Base-by-base conservation (phyloP, 64 coral and sea anemone genomes). In the Actinia tenebrosa region DNA sequence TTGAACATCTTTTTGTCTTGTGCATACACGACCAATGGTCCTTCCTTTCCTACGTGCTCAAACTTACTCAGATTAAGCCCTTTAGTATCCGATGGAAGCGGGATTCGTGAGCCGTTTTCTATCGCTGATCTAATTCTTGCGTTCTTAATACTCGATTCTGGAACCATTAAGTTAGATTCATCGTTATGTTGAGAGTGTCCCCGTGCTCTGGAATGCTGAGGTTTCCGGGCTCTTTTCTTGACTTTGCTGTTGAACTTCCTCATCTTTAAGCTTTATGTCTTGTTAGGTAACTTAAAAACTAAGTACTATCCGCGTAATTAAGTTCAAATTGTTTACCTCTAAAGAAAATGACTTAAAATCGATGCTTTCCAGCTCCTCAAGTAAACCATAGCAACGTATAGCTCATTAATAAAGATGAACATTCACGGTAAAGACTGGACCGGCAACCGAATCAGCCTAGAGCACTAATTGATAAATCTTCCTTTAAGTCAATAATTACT, bases 41-140 rank as follows among this genome's bases (percentile, higher is more conserved):
- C 90, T 9, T 90, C 64, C 4, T 92, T 89, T 45, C 93, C 90
- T 23, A 75, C 88, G n/a, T 95, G 90, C 53, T 95, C 97, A 91
- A 95, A 99, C 69, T 93, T 92, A 47, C 82, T 90, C 16, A 95
- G 66, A 80, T 83, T 78, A 60, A 91, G 54, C 16, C 93, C 93
- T 86, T 88, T 94, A 19, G 85, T 86, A 58, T 95, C 91, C 44
- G 80, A 88, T 47, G 89, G 86, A 42, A 99, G 60, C 37, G 60
- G 6, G 16, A 91, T 88, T 80, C 92, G 93, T 53, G 89, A 93
- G 61, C 93, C 97, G 44, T 94, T 95, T 30, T 64, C 88, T 30
- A 99, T 95, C 46, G 96, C 91, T 20, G 91, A 95, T 88, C 91
- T 92, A 45, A 98, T 90, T n/a, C 92, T 87, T 9, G 87, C 88